These are phyloP conservation scores for Drosophila obscura DNA, from an alignment of 1,140 invertebrate species.

Conservation along the genomic window DNA sequence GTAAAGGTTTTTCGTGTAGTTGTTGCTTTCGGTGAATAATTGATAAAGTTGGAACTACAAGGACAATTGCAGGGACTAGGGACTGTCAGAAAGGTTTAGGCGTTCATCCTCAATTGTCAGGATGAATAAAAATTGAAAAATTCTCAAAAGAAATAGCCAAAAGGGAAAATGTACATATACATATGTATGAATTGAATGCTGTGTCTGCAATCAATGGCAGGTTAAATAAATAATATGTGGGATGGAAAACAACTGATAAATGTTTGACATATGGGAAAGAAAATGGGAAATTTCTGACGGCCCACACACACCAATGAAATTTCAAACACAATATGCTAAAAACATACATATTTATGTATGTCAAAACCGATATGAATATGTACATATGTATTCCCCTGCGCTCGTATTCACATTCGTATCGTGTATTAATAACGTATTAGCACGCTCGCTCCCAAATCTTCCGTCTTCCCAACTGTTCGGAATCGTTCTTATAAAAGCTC, in stretches of 20 bases:
- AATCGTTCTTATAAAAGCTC: constrained; percentile 59
- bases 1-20: constrained; percentile 51
- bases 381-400: constrained; percentile 23
- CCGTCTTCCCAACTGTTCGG: constrained; percentile 11
- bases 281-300: constrained; percentile 24
- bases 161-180: background rate
- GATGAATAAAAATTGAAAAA: constrained; percentile 18
- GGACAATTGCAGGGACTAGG: constrained; percentile 27
- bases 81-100: constrained; percentile 6
- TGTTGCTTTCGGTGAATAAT: constrained; percentile 61
- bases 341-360: constrained; percentile 37
- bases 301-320: constrained; percentile 4
- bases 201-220: constrained; percentile 10
- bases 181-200: constrained; percentile 1
- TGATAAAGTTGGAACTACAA: constrained; percentile 64
- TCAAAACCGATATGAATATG: constrained; percentile 38
- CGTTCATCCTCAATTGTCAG: constrained; percentile 3
- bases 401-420: constrained; percentile 33
- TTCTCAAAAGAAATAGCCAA: background rate
- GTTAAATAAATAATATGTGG: constrained; percentile 11
- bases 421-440: constrained; percentile 74
- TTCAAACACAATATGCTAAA: constrained; percentile 33
- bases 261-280: constrained; percentile 31
- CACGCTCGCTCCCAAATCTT: constrained; percentile 53
- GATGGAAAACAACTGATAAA: constrained; percentile 9